Evolutionary conservation across 1,140 invertebrate species (phyloP).

Genomic region (Ectropis grisescens): DNA sequence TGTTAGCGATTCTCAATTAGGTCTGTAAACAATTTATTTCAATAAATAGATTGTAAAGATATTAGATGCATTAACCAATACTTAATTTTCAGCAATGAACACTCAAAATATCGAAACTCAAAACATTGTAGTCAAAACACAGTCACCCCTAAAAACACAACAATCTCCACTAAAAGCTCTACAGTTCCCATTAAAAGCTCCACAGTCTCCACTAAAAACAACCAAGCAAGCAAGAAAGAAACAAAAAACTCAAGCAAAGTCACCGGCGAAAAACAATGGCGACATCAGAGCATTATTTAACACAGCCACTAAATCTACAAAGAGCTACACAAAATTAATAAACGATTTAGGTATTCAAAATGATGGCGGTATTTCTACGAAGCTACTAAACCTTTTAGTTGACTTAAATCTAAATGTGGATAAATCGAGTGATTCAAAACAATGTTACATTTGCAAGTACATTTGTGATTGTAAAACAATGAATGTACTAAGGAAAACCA

Average conservation of each 20-base stretch:
- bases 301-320: conserved; percentile 52
- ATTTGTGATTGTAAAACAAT: conserved; percentile 34
- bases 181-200: too few relatives aligned
- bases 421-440: conserved; percentile 19
- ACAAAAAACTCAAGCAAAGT: conserved; percentile 26
- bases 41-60: too few relatives aligned
- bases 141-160: too few relatives aligned
- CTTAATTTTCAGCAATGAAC: too few relatives aligned
- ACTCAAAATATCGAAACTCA: too few relatives aligned
- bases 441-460: conserved; percentile 37
- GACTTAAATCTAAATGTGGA: conserved; percentile 51
- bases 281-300: conserved; percentile 64
- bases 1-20: too few relatives aligned
- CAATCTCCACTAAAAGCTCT: too few relatives aligned
- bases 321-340: conserved; percentile 49
- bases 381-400: conserved; percentile 45
- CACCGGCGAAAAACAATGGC: conserved; percentile 37
- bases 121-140: too few relatives aligned
- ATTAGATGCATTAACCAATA: too few relatives aligned
- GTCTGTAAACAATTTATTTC: too few relatives aligned
- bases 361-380: conserved; percentile 28
- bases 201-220: conserved; percentile 29
- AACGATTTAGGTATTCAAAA: conserved; percentile 41
- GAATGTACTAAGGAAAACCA: conserved; percentile 15
- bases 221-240: conserved; percentile 41